Evolutionary conservation across 2,113 vertebrate species (phyloP), one percentile per base, ranked within the genome.

Genomic region (Marmota monax): DNA sequence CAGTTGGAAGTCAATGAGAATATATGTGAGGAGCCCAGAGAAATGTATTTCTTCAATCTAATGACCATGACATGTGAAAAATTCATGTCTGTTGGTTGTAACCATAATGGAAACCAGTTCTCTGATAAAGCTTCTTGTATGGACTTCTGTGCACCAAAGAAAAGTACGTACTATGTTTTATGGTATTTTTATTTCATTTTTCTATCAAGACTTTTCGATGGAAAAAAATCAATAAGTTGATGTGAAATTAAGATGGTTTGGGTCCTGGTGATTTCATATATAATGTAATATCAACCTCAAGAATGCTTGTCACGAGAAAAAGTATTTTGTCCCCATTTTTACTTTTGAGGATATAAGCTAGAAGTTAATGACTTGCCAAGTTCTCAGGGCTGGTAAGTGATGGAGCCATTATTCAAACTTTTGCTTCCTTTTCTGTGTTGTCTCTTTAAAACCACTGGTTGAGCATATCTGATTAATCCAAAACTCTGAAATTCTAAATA

Each of bases 11-110:
- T 98, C 89, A 98, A 98, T 1, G 97, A 91, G 56, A 99, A 98
- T 29, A 95, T 93, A 2, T 99, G 99, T 90, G 98, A 98, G 2
- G 98, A 90, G 73, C 25, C 98, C 5, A 37, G 98, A 0, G 96
- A 0, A 48, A 94, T 97, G 72, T 99, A 99, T 0, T 99, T 99
- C 98, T 99, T 99, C 97, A 99, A 99, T 97, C 98, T 99, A 98
- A 98, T 97, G 84, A 98, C 99, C 1, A 99, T 99, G 99, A 97
- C 96, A 70, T 99, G 99, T 92, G 99, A 99, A 96, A 70, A 97
- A 34, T 99, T 99, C 73, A 11, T 48, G 34, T 99, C 99, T 0
- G 99, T 99, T 0, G 98, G 99, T 74, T 99, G 99, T 83, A 74
- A 84, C 0, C 99, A 98, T 42, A 99, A 99, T 48, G 88, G 80